Percentiles rank a stretch among this genome's conserved stretches.
Conservation (phyloP, 2,888 invertebrate species). For the Meiosimyza decipiens region DNA sequence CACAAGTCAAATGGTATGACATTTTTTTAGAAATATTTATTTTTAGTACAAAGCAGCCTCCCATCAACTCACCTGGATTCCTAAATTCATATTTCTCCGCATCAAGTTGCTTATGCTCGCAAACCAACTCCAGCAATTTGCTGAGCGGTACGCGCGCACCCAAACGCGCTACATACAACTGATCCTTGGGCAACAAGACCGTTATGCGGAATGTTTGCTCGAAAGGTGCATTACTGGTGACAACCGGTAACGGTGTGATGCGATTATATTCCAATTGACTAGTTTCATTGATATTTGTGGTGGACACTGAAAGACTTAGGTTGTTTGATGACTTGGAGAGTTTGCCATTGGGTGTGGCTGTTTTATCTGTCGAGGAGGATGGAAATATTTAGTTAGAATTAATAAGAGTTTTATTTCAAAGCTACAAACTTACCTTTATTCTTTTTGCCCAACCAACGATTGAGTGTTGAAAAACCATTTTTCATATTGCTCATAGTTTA, state of each 20-base stretch:
- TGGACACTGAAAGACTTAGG: constrained; percentile 55
- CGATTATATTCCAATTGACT: constrained; percentile 67
- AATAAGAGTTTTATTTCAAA: neutral
- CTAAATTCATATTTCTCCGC: constrained; percentile 79
- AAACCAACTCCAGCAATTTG: constrained; percentile 78
- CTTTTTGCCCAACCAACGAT: constrained; percentile 67
- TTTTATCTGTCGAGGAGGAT: constrained; percentile 49
- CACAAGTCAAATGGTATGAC: too few relatives aligned
- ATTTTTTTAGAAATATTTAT: too few relatives aligned
- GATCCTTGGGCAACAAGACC: constrained; percentile 82
- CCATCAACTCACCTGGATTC: constrained; percentile 73
- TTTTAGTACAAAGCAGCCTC: too few relatives aligned
- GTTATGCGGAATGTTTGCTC: constrained; percentile 67
- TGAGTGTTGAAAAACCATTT: constrained; percentile 66
- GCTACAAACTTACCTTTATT: constrained; percentile 61
- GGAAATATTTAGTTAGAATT: neutral
- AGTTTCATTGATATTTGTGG: constrained; percentile 63
- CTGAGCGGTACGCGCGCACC: constrained; percentile 76
- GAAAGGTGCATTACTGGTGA: constrained; percentile 66
- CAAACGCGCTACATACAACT: constrained; percentile 81
- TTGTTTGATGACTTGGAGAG: constrained; percentile 63
- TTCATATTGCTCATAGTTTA: constrained; percentile 62
- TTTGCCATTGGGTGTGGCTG: constrained; percentile 55
- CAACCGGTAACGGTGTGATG: constrained; percentile 64
- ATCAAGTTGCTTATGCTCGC: constrained; percentile 81